A percentile compares a stretch with the other conserved stretches of the same genome.
phyloP scores from a whole-genome alignment of 2,113 vertebrate genomes.

The Menura novaehollandiae region DNA sequence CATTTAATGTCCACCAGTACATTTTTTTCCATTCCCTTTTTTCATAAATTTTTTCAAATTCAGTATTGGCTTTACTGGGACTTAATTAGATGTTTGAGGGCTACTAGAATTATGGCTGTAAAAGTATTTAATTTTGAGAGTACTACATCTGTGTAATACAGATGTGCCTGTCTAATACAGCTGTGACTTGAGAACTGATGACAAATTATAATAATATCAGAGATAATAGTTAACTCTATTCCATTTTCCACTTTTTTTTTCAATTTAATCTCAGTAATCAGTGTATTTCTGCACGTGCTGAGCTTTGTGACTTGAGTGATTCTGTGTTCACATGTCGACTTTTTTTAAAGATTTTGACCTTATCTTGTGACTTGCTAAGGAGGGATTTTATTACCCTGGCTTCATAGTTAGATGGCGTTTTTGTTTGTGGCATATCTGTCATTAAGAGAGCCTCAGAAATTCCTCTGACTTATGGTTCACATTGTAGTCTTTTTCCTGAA shows the following conservation, averaged over 20 bases:
- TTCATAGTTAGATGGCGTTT: background rate
- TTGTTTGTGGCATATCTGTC: background rate
- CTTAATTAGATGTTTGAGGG: background rate
- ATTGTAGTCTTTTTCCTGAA: background rate
- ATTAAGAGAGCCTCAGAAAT: background rate
- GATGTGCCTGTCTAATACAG: background rate
- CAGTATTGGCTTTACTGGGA: background rate
- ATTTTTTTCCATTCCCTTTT: background rate
- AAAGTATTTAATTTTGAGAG: background rate
- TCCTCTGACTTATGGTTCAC: background rate
- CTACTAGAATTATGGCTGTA: background rate
- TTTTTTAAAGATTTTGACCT: background rate
- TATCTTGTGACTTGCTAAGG: background rate
- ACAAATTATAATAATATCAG: background rate
- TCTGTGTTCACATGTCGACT: rapidly evolving
- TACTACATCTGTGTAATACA: background rate
- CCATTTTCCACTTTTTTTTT: background rate
- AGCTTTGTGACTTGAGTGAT: background rate
- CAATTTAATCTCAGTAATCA: background rate
- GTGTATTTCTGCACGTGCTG: background rate
- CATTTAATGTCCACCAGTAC: background rate
- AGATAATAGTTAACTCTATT: background rate
- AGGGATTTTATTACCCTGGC: background rate
- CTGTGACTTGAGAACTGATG: background rate
- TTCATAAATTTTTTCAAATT: background rate